phyloP scores from a whole-genome alignment of 2,113 vertebrate genomes.

The Tupaia chinensis region DNA sequence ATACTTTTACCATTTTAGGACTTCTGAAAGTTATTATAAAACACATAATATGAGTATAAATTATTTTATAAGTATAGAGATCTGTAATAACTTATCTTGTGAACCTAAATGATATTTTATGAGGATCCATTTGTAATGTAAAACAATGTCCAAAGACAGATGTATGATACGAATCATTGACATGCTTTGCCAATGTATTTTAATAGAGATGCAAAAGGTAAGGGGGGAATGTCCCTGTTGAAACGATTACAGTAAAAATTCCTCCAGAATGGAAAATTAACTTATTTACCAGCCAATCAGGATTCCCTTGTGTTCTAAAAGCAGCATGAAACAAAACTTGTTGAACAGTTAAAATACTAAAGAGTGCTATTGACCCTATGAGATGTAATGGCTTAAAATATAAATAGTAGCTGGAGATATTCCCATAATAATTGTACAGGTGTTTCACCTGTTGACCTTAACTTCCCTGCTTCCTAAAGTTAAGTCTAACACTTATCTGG shows the following conservation, averaged over 20 bases:
- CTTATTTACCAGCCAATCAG: conserved; percentile 72
- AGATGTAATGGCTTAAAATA: conserved; percentile 73
- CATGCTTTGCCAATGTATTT: background rate
- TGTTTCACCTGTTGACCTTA: conserved; percentile 75
- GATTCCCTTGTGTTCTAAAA: conserved; percentile 74
- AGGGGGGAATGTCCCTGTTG: conserved; percentile 67
- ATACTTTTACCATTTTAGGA: conserved; percentile 72
- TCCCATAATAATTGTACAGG: conserved; percentile 76
- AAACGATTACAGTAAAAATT: conserved; percentile 75
- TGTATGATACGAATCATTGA: conserved; percentile 1
- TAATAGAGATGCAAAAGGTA: conserved; percentile 3
- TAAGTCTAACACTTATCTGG: conserved; percentile 72
- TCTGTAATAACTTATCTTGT: conserved; percentile 69
- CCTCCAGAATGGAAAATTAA: conserved; percentile 75
- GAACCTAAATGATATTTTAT: conserved; percentile 64
- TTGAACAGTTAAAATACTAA: conserved; percentile 46
- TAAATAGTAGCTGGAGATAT: conserved; percentile 65
- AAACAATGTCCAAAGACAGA: conserved; percentile 60
- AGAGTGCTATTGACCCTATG: conserved; percentile 65
- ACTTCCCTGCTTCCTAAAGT: conserved; percentile 61
- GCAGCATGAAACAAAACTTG: conserved; percentile 71
- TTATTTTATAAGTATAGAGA: conserved; percentile 75
- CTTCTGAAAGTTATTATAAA: conserved; percentile 72
- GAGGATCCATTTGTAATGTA: conserved; percentile 55
- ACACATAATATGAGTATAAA: conserved; percentile 74